Base-by-base conservation (phyloP, 2,888 invertebrate species). In the Taphrorychus bicolor region DNA sequence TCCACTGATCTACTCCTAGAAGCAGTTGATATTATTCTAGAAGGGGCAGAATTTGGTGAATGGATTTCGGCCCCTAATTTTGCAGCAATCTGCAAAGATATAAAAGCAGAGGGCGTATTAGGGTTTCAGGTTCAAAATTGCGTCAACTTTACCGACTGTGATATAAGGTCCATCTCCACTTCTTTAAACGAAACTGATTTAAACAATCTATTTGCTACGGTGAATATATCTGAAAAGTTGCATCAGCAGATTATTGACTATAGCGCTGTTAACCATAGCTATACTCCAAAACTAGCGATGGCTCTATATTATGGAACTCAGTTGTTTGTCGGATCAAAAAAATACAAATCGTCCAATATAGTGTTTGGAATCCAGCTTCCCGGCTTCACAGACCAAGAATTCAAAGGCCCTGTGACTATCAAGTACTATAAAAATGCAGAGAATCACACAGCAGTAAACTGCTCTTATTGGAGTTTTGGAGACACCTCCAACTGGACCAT, bases 1-100 rank as follows among this genome's bases (percentile, higher is more conserved):
- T 72, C 75, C 22, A 75, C 75, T 1, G 76, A 78, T 59, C 66
- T 67, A 52, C 72, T 78, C 22, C 60, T 78, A 24, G 42, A 73
- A 17, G 66, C 57, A 52, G 67, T 76, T 3, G 75, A 76, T 22
- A 42, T 71, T 16, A 59, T 73, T 32, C 56, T 76, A 42, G 66
- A 70, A 45, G 9, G 40, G 17, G 49, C 56, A 0, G 65, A 73
- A 7, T 62, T 49, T 41, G 42, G 45, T 4, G 58, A 62, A 48
- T 54, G 24, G 54, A 41, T 32, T 40, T 41, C 59, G 23, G 45
- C 49, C 18, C 40, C 61, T 1, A 71, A 69, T 21, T 61, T 74
- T 40, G 52, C 41, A 5, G 53, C 58, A 21, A 60, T 53, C 40
- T 23, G 23, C 14, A 5, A 64, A n/a, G 41, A 64, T 17, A 40